phyloP scores from a whole-genome alignment of 2,797 vertebrate species.

The Enoplosus armatus region DNA sequence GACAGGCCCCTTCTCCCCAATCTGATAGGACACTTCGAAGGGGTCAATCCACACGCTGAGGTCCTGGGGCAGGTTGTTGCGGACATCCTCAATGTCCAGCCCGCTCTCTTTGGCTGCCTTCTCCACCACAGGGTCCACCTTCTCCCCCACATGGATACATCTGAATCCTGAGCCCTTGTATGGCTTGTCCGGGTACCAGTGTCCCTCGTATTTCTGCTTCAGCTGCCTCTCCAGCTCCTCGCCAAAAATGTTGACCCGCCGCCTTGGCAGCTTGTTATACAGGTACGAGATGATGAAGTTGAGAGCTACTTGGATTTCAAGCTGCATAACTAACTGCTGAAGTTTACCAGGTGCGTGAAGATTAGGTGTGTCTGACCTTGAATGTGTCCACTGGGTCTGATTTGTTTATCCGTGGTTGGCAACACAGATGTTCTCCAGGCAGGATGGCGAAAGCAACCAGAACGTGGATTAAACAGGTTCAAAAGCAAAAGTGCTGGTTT shows the following conservation, averaged over 20 bases:
- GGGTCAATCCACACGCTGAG: constrained; percentile 99
- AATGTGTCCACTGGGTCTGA: constrained; percentile 75
- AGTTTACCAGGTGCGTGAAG: constrained; percentile 82
- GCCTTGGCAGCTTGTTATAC: constrained; percentile 98
- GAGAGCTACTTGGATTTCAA: constrained; percentile 99
- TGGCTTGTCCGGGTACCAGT: constrained; percentile 99
- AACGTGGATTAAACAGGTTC: constrained; percentile 75
- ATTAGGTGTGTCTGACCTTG: constrained; percentile 75
- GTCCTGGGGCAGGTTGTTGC: constrained; percentile 97
- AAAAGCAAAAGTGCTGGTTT: constrained; percentile 90
- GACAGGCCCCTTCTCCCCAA: constrained; percentile 97
- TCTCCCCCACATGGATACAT: constrained; percentile 97
- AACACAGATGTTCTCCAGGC: constrained; percentile 66
- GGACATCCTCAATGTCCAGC: constrained; percentile 96
- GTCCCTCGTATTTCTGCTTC: constrained; percentile 98
- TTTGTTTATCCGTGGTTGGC: constrained; percentile 81
- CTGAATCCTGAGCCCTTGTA: constrained; percentile 98
- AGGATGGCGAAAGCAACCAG: constrained; percentile 81
- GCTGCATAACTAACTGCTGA: constrained; percentile 96
- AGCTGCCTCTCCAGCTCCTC: constrained; percentile 98
- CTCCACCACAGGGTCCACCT: constrained; percentile 97
- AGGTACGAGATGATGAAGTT: constrained; percentile 99
- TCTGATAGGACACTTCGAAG: constrained; percentile 98
- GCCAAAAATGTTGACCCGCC: constrained; percentile 98
- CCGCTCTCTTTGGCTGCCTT: constrained; percentile 98